Conservation (phyloP, 2,113 vertebrate genomes). For the Noturus placidus region DNA sequence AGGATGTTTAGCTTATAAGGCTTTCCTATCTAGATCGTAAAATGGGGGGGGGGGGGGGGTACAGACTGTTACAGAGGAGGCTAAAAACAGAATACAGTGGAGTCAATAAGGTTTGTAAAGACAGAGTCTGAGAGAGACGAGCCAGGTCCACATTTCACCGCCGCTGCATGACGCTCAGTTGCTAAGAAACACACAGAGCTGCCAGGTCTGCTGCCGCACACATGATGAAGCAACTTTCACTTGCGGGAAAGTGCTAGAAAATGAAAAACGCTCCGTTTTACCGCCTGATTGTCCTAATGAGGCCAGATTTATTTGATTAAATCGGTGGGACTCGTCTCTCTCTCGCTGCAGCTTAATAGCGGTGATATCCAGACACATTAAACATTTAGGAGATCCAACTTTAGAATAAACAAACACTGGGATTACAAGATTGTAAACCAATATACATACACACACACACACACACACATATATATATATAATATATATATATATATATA, state of each 20-base stretch:
- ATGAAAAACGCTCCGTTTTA: not conserved
- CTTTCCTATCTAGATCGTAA: not conserved
- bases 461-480: too few relatives aligned
- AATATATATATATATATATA: too few relatives aligned
- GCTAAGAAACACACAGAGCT: constrained; percentile 40
- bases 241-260: not conserved
- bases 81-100: constrained; percentile 2
- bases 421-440: not conserved
- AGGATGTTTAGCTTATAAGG: not conserved
- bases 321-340: not conserved
- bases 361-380: not conserved
- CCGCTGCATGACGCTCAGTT: constrained; percentile 33
- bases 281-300: not conserved
- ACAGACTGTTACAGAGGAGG: not conserved
- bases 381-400: not conserved
- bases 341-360: not conserved
- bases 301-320: not conserved
- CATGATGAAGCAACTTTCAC: constrained; percentile 36
- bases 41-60: not conserved
- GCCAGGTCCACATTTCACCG: constrained; percentile 29
- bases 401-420: constrained; percentile 10
- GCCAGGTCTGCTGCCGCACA: constrained; percentile 17
- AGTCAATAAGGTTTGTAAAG: constrained; percentile 34
- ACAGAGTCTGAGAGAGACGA: constrained; percentile 14
- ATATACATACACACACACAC: too few relatives aligned